Evolutionary conservation across 1,140 invertebrate genomes (phyloP).

Genomic region (Apis cerana): DNA sequence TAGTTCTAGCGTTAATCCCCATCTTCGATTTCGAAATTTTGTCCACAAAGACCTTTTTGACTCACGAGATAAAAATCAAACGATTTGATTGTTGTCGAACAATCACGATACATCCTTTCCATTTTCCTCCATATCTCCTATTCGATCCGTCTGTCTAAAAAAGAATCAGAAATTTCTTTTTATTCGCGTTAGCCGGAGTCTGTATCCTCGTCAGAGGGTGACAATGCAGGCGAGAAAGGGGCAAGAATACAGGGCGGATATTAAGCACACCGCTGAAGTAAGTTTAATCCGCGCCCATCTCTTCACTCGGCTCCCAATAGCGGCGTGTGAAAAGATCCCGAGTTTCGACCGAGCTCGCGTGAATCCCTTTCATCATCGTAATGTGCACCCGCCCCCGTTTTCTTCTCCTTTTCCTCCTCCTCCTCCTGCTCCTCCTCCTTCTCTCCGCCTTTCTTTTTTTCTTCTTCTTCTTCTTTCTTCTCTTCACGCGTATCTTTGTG

Average conservation of each 20-base stretch:
- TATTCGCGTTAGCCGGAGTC: background rate
- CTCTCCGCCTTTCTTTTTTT: background rate
- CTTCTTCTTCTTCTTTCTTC: background rate
- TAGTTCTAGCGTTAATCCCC: no score
- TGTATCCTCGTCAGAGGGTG: background rate
- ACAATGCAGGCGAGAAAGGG: background rate
- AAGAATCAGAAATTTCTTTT: background rate
- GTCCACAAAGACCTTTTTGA: no score
- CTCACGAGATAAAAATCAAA: no score
- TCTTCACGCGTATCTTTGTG: background rate
- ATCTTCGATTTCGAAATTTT: no score
- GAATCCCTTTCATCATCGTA: conserved; percentile 54
- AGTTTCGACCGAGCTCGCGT: conserved; percentile 35
- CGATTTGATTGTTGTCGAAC: no score
- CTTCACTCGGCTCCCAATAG: conserved; percentile 29
- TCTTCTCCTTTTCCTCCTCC: no score
- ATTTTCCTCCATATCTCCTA: no score
- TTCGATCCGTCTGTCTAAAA: no score
- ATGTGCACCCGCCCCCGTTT: conserved; percentile 17
- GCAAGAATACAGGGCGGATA: conserved; percentile 9
- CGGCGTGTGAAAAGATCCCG: conserved; percentile 22
- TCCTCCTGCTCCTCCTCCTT: no score
- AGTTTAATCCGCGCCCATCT: conserved; percentile 34
- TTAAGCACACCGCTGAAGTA: conserved; percentile 20
- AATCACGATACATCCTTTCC: no score